Percentiles rank a stretch among this genome's conserved stretches.
Evolutionary conservation across 2,113 vertebrate species (phyloP).

Genomic region (Erpornis zantholeuca): DNA sequence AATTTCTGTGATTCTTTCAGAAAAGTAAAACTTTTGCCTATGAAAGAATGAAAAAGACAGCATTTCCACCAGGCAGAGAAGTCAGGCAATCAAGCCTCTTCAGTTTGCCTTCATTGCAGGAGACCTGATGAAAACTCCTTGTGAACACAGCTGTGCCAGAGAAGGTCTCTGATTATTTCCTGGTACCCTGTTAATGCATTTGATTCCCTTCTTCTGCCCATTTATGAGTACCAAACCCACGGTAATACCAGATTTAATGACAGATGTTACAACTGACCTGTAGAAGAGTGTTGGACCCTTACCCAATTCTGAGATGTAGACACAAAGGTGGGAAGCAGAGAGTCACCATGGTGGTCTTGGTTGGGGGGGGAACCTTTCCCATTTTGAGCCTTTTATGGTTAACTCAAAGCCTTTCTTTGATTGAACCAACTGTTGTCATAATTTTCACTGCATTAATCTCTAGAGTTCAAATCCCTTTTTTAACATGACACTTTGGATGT

Average conservation of each 20-base stretch:
- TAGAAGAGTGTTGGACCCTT: neutral
- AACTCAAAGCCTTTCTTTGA: conserved; percentile 24
- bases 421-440: conserved; percentile 18
- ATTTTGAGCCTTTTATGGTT: conserved; percentile 9
- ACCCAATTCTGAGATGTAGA: neutral
- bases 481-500: conserved; percentile 38
- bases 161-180: neutral
- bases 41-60: neutral
- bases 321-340: neutral
- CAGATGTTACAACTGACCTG: neutral
- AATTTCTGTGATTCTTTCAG: neutral
- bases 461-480: conserved; percentile 53
- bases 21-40: neutral
- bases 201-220: neutral
- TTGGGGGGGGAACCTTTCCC: fast-evolving
- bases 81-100: neutral
- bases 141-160: neutral
- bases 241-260: neutral
- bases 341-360: neutral
- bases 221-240: neutral
- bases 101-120: neutral
- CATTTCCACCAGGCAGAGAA: neutral
- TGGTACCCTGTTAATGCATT: neutral
- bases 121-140: neutral
- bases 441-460: conserved; percentile 53